Evolutionary conservation across 2,113 vertebrate genomes (phyloP), one percentile per base, ranked within the genome.

Genomic region (Apaloderma vittatum): DNA sequence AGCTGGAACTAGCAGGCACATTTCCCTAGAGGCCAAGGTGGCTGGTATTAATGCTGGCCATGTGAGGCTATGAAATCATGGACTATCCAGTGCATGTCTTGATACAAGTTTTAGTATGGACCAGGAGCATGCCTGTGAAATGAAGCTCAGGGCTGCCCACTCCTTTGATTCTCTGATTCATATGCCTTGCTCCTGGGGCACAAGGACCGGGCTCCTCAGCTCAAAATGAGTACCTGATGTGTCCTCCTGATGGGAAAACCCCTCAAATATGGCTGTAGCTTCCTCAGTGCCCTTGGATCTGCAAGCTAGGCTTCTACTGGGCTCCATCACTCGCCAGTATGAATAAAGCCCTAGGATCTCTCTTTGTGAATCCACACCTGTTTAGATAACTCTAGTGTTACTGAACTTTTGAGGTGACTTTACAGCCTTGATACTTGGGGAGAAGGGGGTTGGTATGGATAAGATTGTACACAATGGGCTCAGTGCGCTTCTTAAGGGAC

Each of bases 191-290:
- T 76, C 3, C 9, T 48, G 34, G 14, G 18, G 34, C 40, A 34
- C 2, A 1, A 84, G 27, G 84, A 37, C 8, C 55, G 55, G 23
- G 13, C 18, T 77, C 4, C 66, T 82, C 15, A 75, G 26, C 21
- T 32, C 26, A 86, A 29, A 27, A 6, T 19, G 20, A 78, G 19
- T 45, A 48, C 68, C 65, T 49, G n/a, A 40, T 0, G 0, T 29
- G 75, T 45, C 21, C 8, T 84, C 29, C 22, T 71, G 49, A 90
- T 62, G 18, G 34, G 51, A 93, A 40, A 81, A n/a, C 12, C 3
- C 4, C 62, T 67, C 0, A 0, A 36, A 23, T 14, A 26, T 20
- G 20, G 34, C 46, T 15, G 29, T 9, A 29, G 16, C 24, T 48
- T 72, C 49, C 45, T 30, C 43, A 8, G 37, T 37, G 12, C 37